phyloP scores from a whole-genome alignment of 2,797 vertebrate species.

The Champsocephalus esox region DNA sequence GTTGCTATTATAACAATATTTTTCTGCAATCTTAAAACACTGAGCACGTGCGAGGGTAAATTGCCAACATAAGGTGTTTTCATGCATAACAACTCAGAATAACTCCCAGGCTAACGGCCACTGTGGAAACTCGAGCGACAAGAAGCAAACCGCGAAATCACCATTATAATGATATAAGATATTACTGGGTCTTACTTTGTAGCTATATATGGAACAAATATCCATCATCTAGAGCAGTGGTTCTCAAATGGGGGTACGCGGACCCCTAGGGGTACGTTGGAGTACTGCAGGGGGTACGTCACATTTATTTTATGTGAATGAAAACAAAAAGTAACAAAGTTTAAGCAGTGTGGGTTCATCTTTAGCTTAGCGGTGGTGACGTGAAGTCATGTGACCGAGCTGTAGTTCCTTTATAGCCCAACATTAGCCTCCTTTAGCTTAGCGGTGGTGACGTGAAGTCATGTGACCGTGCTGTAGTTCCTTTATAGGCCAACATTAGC shows the following conservation, averaged over 20 bases:
- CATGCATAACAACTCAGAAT: constrained; percentile 2
- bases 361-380: background rate
- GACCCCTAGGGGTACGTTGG: too few relatives aligned
- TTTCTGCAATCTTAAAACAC: constrained; percentile 10
- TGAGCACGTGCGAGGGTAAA: background rate
- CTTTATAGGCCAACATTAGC: too few relatives aligned
- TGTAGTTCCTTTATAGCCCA: too few relatives aligned
- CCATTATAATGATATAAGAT: background rate
- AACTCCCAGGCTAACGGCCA: background rate
- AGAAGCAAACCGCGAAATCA: background rate
- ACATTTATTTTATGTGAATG: too few relatives aligned
- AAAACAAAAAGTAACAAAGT: too few relatives aligned
- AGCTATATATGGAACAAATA: background rate
- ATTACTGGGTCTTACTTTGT: background rate
- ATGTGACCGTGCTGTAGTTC: too few relatives aligned
- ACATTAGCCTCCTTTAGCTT: too few relatives aligned
- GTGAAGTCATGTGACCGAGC: too few relatives aligned
- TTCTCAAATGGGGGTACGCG: too few relatives aligned
- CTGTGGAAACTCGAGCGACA: background rate
- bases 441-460: too few relatives aligned
- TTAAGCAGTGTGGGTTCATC: too few relatives aligned
- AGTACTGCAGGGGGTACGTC: too few relatives aligned
- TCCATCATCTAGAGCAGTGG: background rate
- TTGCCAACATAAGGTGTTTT: background rate
- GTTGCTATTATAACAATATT: background rate